A percentile compares a stretch with the other conserved stretches of the same genome.
phyloP scores from a whole-genome alignment of 2,888 invertebrate species.

The Limenitis camilla region DNA sequence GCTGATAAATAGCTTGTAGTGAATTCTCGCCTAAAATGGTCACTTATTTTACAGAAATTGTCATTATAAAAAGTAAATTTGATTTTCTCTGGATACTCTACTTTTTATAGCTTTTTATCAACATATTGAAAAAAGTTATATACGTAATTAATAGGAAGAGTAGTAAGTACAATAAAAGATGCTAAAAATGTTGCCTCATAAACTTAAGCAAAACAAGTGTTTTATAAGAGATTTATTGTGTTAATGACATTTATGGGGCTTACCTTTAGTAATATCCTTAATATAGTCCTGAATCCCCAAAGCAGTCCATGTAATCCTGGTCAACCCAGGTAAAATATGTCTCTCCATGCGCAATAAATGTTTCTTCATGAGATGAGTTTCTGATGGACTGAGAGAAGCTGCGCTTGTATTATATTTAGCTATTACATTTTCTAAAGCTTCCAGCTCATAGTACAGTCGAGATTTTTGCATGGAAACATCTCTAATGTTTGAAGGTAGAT shows the following conservation, averaged over 20 bases:
- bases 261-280: conserved; percentile 62
- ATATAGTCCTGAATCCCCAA: conserved; percentile 85
- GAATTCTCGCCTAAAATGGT: conserved; percentile 62
- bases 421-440: conserved; percentile 75
- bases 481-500: conserved; percentile 64
- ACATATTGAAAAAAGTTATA: too few relatives aligned
- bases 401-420: conserved; percentile 78
- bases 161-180: too few relatives aligned
- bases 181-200: too few relatives aligned
- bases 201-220: too few relatives aligned
- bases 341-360: conserved; percentile 82
- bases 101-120: too few relatives aligned
- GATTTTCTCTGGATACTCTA: too few relatives aligned
- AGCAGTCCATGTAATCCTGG: conserved; percentile 90
- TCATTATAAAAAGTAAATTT: not conserved
- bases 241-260: too few relatives aligned
- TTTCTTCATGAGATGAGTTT: conserved; percentile 80
- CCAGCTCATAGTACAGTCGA: conserved; percentile 78
- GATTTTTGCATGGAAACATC: conserved; percentile 77
- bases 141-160: too few relatives aligned
- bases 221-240: too few relatives aligned
- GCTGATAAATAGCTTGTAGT: conserved; percentile 78
- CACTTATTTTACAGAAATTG: not conserved
- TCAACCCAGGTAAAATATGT: conserved; percentile 85
- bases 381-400: conserved; percentile 79